phyloP scores from a whole-genome alignment of 2,888 invertebrate genomes.

The Monoplex corrugatus region DNA sequence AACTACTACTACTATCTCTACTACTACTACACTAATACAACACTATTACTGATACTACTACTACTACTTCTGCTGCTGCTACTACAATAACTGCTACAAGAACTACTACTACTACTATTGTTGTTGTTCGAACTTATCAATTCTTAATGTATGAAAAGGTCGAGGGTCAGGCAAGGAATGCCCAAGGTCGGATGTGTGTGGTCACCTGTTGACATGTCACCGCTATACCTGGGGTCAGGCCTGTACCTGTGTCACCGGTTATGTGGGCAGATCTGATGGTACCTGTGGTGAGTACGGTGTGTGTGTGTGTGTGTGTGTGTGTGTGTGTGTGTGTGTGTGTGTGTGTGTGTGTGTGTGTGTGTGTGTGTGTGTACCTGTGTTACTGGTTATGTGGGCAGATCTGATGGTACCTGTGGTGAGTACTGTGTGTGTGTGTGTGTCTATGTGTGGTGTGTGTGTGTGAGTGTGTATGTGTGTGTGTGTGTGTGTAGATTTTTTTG shows the following conservation, averaged over 20 bases:
- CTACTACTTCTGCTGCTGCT: no score
- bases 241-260: conserved; percentile 16
- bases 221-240: conserved; percentile 29
- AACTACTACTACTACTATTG: no score
- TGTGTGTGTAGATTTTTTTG: no score
- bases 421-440: neutral
- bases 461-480: no score
- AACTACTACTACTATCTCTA: no score
- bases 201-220: conserved; percentile 26
- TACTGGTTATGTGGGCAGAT: neutral
- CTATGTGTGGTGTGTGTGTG: no score
- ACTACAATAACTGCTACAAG: no score
- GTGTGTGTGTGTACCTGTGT: neutral
- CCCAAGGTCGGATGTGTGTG: conserved; percentile 9
- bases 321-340: neutral
- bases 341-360: conserved; percentile 1
- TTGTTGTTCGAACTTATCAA: no score
- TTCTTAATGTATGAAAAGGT: no score
- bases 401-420: conserved; percentile 18
- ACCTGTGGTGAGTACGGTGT: neutral
- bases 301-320: neutral
- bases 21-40: no score
- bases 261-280: neutral
- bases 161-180: neutral
- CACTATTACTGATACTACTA: no score